Evolutionary conservation across 2,113 vertebrate species (phyloP).

Genomic region (Cygnus buccinator): DNA sequence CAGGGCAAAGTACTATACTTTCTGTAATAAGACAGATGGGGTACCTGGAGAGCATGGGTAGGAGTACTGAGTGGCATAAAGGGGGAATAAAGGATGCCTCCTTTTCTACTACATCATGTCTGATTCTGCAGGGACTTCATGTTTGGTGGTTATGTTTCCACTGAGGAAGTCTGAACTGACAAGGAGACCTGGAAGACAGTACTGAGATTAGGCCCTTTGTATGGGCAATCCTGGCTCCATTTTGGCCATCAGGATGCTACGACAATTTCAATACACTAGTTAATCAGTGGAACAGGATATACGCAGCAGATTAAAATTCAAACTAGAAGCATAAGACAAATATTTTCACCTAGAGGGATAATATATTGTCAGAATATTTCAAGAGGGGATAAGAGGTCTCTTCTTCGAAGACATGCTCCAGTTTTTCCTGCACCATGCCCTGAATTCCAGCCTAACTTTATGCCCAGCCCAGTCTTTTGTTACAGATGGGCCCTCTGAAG

Average conservation of each 20-base stretch:
- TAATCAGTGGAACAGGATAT: background rate
- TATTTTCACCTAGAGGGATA: background rate
- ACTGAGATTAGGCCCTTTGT: background rate
- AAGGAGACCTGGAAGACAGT: background rate
- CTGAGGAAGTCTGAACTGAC: background rate
- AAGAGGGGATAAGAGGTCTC: background rate
- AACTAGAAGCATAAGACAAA: background rate
- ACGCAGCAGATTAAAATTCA: background rate
- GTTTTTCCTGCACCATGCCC: background rate
- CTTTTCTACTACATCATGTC: background rate
- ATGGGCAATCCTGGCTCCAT: background rate
- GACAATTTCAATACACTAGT: background rate
- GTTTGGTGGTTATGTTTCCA: background rate
- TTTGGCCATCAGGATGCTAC: background rate
- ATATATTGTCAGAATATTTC: background rate
- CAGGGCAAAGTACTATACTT: background rate
- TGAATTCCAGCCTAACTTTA: background rate
- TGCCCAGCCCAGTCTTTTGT: too few relatives aligned
- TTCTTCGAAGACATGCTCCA: background rate
- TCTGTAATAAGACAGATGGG: background rate
- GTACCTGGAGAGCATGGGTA: background rate
- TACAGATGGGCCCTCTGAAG: too few relatives aligned
- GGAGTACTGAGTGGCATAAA: background rate
- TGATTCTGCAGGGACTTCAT: background rate
- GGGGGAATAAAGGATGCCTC: background rate